A percentile compares a stretch with the other conserved stretches of the same genome.
Conservation (phyloP, 2,797 vertebrate species). For the Rhynchotus rufescens region DNA sequence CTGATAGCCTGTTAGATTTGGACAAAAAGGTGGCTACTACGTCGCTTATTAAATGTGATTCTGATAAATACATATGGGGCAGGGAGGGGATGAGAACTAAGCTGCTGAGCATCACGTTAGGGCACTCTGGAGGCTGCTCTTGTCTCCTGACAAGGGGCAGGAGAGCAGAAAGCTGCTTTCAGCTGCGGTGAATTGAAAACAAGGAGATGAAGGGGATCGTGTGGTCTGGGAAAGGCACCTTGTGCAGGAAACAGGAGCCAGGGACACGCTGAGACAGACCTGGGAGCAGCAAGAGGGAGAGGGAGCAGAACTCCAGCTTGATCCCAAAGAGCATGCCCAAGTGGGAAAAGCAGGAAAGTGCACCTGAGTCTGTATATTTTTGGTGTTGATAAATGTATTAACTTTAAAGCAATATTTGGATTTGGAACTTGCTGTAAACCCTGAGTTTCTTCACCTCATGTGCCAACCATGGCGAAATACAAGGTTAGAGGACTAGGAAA, state of each 20-base stretch:
- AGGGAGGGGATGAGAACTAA: neutral
- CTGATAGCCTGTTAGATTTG: neutral
- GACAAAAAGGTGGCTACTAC: neutral
- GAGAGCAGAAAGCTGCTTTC: neutral
- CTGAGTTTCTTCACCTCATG: rapidly evolving
- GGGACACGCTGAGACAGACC: neutral
- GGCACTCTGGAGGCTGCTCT: neutral
- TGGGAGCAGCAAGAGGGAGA: neutral
- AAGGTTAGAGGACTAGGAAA: neutral
- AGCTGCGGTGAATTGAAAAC: neutral
- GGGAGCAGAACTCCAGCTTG: neutral
- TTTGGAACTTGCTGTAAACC: neutral
- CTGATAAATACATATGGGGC: neutral
- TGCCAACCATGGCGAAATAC: neutral
- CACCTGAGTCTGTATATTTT: rapidly evolving
- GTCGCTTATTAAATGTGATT: neutral
- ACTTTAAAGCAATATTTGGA: neutral
- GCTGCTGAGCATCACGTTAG: neutral
- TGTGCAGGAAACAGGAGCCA: neutral
- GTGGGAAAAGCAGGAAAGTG: neutral
- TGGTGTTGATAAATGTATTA: neutral
- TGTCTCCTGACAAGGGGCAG: neutral
- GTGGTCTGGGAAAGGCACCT: rapidly evolving
- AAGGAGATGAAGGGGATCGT: neutral
- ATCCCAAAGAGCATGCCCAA: neutral